Evolutionary conservation across 2,113 vertebrate genomes (phyloP), one percentile per base, ranked within the genome.

Genomic region (Zosterops hypoxanthus): DNA sequence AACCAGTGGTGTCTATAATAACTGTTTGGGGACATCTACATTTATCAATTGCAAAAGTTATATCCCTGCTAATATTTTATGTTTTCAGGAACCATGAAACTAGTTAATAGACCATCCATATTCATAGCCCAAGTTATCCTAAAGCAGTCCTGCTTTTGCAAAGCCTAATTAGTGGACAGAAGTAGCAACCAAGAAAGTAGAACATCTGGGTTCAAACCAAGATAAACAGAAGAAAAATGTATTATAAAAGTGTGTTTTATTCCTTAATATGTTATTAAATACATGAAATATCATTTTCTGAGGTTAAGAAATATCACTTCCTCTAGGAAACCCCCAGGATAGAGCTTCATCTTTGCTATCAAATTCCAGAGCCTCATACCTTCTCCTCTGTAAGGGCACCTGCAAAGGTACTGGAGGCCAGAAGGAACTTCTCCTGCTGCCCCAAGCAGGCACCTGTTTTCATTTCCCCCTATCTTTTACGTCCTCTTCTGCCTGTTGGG

Each of bases 41-140:
- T 86, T 91, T 95, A 77, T 78, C 92, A 66, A 90, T 61, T 88
- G 53, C 65, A 94, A 81, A 97, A 96, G 86, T 86, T 96, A 91
- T 73, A 64, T 91, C 61, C 81, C 82, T 72, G 71, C 11, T 78
- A 36, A 83, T 96, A 94, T 82, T 97, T 96, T 90, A 95, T 77
- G 56, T 60, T 91, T 96, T 97, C 79, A 95, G 84, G 55, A 96
- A 83, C 34, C 34, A 77, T 65, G 72, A 73, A 90, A 81, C 42
- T 44, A 78, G 17, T 21, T 96, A 88, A 95, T 47, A 96, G 63
- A 85, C 53, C 82, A 96, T 83, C 53, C 79, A 85, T 59, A 59
- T 85, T 91, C 6, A 73, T 95, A 92, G 41, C 17, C 17, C 50
- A 61, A 60, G 57, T 80, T 95, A 57, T 90, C 78, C 92, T 90